A percentile compares a stretch with the other conserved stretches of the same genome.
Evolutionary conservation across 2,888 invertebrate genomes (phyloP).

Genomic region (Aethes cnicana): DNA sequence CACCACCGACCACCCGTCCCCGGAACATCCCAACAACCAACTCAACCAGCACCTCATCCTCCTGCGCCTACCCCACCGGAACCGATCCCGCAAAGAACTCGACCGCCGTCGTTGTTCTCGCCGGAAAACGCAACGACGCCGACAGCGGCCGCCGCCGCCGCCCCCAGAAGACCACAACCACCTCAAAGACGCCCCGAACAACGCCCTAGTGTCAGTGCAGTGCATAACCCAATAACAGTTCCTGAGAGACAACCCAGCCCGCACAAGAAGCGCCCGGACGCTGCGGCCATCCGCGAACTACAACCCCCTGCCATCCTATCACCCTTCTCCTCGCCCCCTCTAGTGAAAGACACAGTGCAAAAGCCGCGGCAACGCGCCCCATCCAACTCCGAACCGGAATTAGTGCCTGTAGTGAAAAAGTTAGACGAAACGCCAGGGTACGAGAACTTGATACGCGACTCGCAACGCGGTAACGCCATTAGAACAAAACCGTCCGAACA

Average conservation of each 20-base stretch:
- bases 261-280: slow-evolving; percentile 60
- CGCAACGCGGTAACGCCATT: slow-evolving; percentile 64
- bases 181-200: slow-evolving; percentile 43
- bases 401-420: slow-evolving; percentile 84
- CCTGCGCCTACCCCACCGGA: too few species aligned
- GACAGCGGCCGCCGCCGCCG: slow-evolving; percentile 68
- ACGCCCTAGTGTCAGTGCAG: slow-evolving; percentile 38
- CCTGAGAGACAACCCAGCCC: slow-evolving; percentile 60
- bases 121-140: slow-evolving; percentile 83
- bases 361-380: slow-evolving; percentile 60
- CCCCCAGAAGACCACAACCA: too few species aligned
- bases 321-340: slow-evolving; percentile 74
- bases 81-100: slow-evolving; percentile 51
- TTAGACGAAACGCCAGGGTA: slow-evolving; percentile 84
- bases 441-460: slow-evolving; percentile 82
- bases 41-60: too few species aligned
- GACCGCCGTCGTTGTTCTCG: slow-evolving; percentile 85
- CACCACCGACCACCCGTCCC: slow-evolving; percentile 40
- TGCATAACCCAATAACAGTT: too few species aligned
- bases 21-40: slow-evolving; percentile 41
- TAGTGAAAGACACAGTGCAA: slow-evolving; percentile 45
- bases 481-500: slow-evolving; percentile 65
- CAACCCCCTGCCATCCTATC: slow-evolving; percentile 71
- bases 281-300: slow-evolving; percentile 66
- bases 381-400: slow-evolving; percentile 83